phyloP scores from a whole-genome alignment of 1,140 invertebrate species.

The Lepidotrigona ventralis region DNA sequence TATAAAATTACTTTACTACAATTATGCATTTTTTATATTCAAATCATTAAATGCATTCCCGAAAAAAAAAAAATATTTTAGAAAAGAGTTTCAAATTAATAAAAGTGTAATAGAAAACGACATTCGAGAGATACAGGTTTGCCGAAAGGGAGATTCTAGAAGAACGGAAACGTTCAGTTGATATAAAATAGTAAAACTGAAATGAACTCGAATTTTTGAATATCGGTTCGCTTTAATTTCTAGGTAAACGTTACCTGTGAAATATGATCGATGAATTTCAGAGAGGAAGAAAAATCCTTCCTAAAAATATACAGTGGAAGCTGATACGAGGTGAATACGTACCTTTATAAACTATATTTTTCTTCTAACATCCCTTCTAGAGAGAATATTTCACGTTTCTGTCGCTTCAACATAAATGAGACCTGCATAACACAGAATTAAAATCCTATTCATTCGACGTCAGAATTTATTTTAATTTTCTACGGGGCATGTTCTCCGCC shows the following conservation, averaged over 20 bases:
- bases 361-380: not conserved
- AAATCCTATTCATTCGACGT: slow-evolving; percentile 13
- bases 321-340: not conserved
- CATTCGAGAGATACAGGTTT: no score
- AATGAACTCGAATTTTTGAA: no score
- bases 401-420: not conserved
- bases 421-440: slow-evolving; percentile 22
- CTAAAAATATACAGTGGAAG: not conserved
- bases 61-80: no score
- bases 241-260: not conserved
- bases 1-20: no score
- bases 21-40: no score
- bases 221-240: not conserved
- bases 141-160: no score
- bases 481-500: not conserved
- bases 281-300: not conserved
- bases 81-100: no score
- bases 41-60: no score
- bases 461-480: slow-evolving; percentile 10
- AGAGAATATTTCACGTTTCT: not conserved
- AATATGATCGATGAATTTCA: not conserved
- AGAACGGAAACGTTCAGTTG: no score
- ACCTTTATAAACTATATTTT: not conserved
- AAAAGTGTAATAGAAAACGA: no score
- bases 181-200: no score